Base-by-base conservation (phyloP, 2,113 vertebrate genomes). In the Phodopus roborovskii region DNA sequence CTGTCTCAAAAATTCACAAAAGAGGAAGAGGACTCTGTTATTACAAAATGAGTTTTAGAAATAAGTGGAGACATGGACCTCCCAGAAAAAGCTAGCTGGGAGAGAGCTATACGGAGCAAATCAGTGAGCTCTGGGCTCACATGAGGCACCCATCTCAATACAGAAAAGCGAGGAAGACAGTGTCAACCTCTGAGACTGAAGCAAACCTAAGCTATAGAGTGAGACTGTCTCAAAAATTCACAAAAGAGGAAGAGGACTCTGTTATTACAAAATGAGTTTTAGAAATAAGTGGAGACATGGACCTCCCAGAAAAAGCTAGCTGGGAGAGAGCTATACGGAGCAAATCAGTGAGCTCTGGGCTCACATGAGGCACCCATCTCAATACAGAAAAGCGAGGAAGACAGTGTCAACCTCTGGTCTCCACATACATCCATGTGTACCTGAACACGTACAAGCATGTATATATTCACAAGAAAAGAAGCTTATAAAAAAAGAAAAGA, bases 31-130 rank as follows among this genome's bases (percentile, higher is more conserved):
- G 28, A 16, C 75, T 19, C 75, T 78, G 33, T 8, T 78, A 48
- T 78, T 82, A 8, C 50, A 53, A 58, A 56, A 36, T 70, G 68
- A 83, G 92, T 93, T 88, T 62, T 79, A 91, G 56, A 53, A 90
- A 60, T 53, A 91, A 70, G 13, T 82, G 28, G 66, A 70, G 45
- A 83, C 11, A 26, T 12, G 39, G 70, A 39, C 20, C 20, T 71
- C 70, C 36, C 70, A 71, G 70, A 9, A 71, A 71, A 39, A 20
- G 36, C 17, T n/a, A 39, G 70, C 70, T 71, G 20, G 45, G 45
- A 45, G 45, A 45, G 6, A 45, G 36, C 70, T 71, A 20, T 71
- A 33, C 68, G 39, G 19, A 36, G 36, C 70, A 71, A 71, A 71
- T 39, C 24, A 12, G 24, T 28, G 24, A 75, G 74, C 39, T 75